Percentiles rank a stretch among this genome's conserved stretches.
These are phyloP conservation scores for Serinus canaria DNA, from an alignment of 2,113 vertebrate species.

Conservation along the genomic window DNA sequence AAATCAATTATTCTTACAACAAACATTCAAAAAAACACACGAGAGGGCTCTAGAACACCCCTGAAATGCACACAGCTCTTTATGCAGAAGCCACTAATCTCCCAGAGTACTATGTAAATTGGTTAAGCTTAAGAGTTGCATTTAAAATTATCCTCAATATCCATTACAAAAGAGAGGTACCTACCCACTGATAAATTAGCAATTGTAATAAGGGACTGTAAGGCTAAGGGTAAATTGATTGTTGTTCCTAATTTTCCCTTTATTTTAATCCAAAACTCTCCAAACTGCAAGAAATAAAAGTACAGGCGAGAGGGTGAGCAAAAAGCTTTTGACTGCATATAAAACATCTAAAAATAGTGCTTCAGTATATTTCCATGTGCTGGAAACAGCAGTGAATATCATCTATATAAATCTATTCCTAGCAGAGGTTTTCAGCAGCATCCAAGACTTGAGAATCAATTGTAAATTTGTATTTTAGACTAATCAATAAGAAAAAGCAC, in stretches of 20 bases:
- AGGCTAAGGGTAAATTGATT: constrained; percentile 26
- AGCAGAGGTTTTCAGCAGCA: constrained; percentile 18
- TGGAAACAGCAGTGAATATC: not conserved
- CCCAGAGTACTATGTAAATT: constrained; percentile 48
- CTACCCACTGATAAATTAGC: constrained; percentile 33
- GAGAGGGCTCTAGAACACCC: not conserved
- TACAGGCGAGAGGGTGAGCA: not conserved
- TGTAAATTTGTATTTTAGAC: constrained; percentile 30
- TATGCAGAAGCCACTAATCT: not conserved
- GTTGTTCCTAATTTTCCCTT: constrained; percentile 26
- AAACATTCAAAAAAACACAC: not conserved
- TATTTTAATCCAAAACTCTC: constrained; percentile 46
- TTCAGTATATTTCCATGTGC: not conserved
- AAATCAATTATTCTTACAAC: not conserved
- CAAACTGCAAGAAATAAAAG: constrained; percentile 9
- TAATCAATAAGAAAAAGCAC: constrained; percentile 10
- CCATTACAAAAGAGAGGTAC: constrained; percentile 56
- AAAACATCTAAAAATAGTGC: constrained; percentile 43
- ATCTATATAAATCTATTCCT: constrained; percentile 25
- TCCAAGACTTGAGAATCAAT: not conserved
- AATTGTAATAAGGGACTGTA: constrained; percentile 33
- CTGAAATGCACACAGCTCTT: not conserved
- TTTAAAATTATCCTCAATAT: constrained; percentile 59
- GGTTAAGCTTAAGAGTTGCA: constrained; percentile 29
- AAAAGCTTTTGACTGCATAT: constrained; percentile 21